A percentile compares a stretch with the other conserved stretches of the same genome.
Evolutionary conservation across 2,888 invertebrate genomes (phyloP).

Genomic region (Ypsolopha scabrella): DNA sequence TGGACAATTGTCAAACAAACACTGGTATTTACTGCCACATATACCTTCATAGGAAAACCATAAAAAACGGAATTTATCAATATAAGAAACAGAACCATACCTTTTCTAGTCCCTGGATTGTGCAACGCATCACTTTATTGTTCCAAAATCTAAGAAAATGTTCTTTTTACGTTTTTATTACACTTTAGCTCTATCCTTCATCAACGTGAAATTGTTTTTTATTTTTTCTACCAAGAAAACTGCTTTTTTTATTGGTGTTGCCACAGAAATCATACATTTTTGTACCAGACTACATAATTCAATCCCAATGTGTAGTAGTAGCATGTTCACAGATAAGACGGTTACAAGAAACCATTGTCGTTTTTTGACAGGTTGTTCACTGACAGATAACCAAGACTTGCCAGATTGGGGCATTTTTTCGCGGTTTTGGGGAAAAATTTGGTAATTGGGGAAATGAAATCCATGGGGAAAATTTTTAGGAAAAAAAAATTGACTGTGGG

Average conservation of each 20-base stretch:
- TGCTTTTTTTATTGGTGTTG: slow-evolving; percentile 6
- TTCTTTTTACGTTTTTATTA: not conserved
- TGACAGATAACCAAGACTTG: no score
- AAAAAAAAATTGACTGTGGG: no score
- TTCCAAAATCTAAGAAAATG: not conserved
- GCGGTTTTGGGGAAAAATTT: no score
- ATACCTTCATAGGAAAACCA: slow-evolving; percentile 17
- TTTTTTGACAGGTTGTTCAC: no score
- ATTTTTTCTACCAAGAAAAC: slow-evolving; percentile 4
- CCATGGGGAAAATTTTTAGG: no score
- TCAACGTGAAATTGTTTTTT: slow-evolving; percentile 7
- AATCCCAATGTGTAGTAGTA: no score
- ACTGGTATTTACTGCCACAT: slow-evolving; percentile 46
- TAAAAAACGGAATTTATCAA: not conserved
- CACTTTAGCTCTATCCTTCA: not conserved
- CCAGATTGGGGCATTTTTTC: no score
- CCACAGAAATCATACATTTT: not conserved
- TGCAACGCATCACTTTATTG: not conserved
- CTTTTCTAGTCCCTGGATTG: not conserved
- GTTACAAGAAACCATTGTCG: no score
- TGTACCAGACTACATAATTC: not conserved
- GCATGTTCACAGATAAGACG: no score
- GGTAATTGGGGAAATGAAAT: no score
- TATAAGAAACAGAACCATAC: not conserved
- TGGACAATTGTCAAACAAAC: slow-evolving; percentile 67